Conservation (phyloP, 2,113 vertebrate species). For the Hepsetus odoe region DNA sequence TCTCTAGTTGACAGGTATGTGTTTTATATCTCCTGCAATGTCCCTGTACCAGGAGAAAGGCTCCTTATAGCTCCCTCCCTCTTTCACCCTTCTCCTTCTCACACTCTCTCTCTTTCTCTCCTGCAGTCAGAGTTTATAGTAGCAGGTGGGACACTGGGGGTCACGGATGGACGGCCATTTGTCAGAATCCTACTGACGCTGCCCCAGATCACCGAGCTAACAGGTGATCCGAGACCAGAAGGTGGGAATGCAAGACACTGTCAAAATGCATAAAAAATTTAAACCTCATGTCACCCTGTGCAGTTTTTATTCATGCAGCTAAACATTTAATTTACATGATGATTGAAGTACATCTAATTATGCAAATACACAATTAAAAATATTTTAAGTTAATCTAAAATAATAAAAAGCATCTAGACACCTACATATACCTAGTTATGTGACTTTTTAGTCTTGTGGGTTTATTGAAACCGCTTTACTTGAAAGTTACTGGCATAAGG, state of each 20-base stretch:
- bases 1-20: background rate
- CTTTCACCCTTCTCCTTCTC: background rate
- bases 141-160: constrained; percentile 32
- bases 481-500: too few species aligned
- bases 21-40: background rate
- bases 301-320: background rate
- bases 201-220: background rate
- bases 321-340: background rate
- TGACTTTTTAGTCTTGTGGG: too few species aligned
- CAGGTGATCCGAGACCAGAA: background rate
- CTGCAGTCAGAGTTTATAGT: constrained; percentile 22
- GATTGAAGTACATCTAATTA: too few species aligned
- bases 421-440: too few species aligned
- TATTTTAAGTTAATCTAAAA: too few species aligned
- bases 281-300: constrained; percentile 1
- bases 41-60: background rate
- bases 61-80: background rate
- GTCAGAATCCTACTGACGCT: constrained; percentile 35
- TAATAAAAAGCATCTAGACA: too few species aligned
- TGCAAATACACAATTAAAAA: too few species aligned
- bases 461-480: too few species aligned
- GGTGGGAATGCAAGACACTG: constrained; percentile 6
- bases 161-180: constrained; percentile 23
- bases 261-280: background rate
- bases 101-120: background rate